Evolutionary conservation across 2,113 vertebrate species (phyloP).

Genomic region (Synodontis membranacea): DNA sequence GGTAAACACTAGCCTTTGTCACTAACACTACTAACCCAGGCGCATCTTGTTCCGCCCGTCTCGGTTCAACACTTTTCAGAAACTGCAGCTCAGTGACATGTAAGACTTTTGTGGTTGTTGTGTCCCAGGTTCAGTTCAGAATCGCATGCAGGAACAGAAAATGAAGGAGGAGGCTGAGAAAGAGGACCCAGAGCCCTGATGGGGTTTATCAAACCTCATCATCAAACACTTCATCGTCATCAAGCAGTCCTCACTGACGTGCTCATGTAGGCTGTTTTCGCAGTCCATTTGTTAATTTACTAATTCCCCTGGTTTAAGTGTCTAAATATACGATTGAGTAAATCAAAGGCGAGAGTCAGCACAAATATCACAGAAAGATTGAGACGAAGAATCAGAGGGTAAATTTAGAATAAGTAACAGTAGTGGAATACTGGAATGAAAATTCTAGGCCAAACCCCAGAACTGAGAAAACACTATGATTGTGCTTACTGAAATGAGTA

Average conservation of each 20-base stretch:
- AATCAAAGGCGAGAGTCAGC: neutral
- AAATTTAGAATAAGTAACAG: slow-evolving; percentile 12
- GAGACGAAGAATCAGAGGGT: neutral
- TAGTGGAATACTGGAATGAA: too few relatives aligned
- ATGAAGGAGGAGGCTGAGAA: slow-evolving; percentile 82
- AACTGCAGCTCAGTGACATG: neutral
- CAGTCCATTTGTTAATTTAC: neutral
- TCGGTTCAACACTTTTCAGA: too few relatives aligned
- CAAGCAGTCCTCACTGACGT: neutral
- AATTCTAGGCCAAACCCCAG: neutral
- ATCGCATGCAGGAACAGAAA: slow-evolving; percentile 95
- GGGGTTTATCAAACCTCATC: neutral
- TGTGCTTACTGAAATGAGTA: neutral
- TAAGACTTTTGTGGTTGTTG: neutral
- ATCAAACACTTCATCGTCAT: neutral
- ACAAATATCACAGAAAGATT: neutral
- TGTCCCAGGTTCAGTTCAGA: slow-evolving; percentile 81
- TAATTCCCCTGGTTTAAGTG: neutral
- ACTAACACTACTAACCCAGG: neutral
- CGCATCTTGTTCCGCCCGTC: neutral
- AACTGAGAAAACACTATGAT: neutral
- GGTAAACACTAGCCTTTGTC: neutral
- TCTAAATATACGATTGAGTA: neutral
- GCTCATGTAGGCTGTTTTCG: neutral
- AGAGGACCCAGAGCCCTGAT: slow-evolving; percentile 62